phyloP scores from a whole-genome alignment of 2,888 invertebrate species.

The Apoda limacodes region DNA sequence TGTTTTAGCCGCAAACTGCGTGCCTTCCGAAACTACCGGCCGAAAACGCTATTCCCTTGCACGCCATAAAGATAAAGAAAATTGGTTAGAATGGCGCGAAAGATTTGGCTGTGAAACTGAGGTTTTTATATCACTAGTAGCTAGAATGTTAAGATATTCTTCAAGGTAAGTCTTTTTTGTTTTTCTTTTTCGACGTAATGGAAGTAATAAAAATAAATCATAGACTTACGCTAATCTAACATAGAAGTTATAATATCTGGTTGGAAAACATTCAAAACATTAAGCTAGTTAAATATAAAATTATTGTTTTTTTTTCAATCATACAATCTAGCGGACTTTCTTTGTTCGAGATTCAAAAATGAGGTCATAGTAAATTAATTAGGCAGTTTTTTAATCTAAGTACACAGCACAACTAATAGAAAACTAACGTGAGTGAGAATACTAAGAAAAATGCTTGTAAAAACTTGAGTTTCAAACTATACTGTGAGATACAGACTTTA shows the following conservation, averaged over 20 bases:
- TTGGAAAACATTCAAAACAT: constrained; percentile 31
- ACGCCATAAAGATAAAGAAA: too few relatives aligned
- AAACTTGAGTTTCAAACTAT: constrained; percentile 18
- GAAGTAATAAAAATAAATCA: too few relatives aligned
- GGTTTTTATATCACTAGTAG: too few relatives aligned
- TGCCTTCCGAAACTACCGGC: too few relatives aligned
- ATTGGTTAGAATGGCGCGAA: too few relatives aligned
- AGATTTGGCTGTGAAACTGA: too few relatives aligned
- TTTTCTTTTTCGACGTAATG: too few relatives aligned
- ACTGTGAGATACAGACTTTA: too few relatives aligned
- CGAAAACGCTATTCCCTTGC: too few relatives aligned
- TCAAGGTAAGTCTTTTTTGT: too few relatives aligned
- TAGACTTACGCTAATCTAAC: background rate
- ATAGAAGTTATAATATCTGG: constrained; percentile 16
- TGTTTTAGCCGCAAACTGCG: too few relatives aligned
- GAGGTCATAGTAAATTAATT: constrained; percentile 42
- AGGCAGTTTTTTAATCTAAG: constrained; percentile 52
- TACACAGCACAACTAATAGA: constrained; percentile 67
- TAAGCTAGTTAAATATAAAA: constrained; percentile 40
- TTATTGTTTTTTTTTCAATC: constrained; percentile 37
- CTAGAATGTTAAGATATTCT: too few relatives aligned
- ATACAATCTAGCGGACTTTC: constrained; percentile 60
- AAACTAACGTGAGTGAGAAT: constrained; percentile 56
- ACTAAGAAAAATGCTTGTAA: constrained; percentile 43
- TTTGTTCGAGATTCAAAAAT: constrained; percentile 52